Base-by-base conservation (phyloP, 2,797 vertebrate genomes). In the Vipera ursinii region DNA sequence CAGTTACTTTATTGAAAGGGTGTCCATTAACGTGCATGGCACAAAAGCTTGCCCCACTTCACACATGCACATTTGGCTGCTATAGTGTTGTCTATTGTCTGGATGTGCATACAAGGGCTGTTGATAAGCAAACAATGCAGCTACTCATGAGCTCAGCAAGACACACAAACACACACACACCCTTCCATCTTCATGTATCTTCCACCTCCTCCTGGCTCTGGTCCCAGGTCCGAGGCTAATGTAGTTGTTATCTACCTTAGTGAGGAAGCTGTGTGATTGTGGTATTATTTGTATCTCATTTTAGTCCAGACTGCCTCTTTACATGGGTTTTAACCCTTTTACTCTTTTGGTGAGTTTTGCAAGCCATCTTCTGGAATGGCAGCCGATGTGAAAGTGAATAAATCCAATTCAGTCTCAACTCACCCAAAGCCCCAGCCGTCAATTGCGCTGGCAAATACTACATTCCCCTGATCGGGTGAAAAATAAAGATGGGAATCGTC, bases 361-460 rank as follows among this genome's bases (percentile, higher is more conserved):
- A 82, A 48, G 73, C 73, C 8, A 22, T 22, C 20, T 48, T 24
- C 73, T 22, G 8, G 73, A 82, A 82, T 24, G n/a, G 32, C 69
- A 73, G 69, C 20, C 32, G 0, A 3, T 38, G 20, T 20, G 38
- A 48, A 82, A 44, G 24, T 0, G 1, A 82, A 48, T 48, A 48
- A 82, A 48, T 48, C 38, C 38, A 17, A 57, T 24, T 13, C 24
- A 0, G 24, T 17, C 6, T 2, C 7, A 65, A 91, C 97, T 97
- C 91, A 99, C 99, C 99, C 98, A 96, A 99, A 99, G 51, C 98
- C 99, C 99, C 99, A 99, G 17, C 99, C 99, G 69, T 99, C 99
- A 8, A 99, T 97, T 3, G 99, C 99, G 22, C 99, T 99, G 94
- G 98, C 98, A 92, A 99, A 99, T 1, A 99, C 98, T 92, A 99